A percentile compares a stretch with the other conserved stretches of the same genome.
phyloP scores from a whole-genome alignment of 2,113 vertebrate genomes.

The Nipponia nippon region DNA sequence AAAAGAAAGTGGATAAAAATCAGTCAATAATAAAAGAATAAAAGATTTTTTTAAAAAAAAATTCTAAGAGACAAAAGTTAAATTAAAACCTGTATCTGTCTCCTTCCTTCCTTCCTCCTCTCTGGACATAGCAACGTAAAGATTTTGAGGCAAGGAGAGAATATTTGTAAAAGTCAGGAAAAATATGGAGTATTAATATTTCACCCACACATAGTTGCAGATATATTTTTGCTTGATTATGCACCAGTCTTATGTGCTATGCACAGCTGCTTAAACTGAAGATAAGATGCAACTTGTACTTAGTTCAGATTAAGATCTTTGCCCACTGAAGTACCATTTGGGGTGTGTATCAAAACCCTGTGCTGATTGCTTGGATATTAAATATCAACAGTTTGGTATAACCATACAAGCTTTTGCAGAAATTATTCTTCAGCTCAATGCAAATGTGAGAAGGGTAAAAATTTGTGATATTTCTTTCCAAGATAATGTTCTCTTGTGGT shows the following conservation, averaged over 20 bases:
- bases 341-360: not conserved
- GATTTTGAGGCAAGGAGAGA: not conserved
- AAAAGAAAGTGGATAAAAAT: not conserved
- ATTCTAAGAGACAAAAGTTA: not conserved
- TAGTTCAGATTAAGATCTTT: not conserved
- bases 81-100: not conserved
- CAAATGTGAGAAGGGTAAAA: not conserved
- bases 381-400: not conserved
- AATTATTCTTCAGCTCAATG: not conserved
- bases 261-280: not conserved
- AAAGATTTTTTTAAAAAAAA: not conserved
- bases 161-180: not conserved
- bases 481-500: not conserved
- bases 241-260: not conserved
- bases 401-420: not conserved
- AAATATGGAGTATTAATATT: not conserved
- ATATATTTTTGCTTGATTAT: not conserved
- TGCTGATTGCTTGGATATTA: not conserved
- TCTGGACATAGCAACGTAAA: not conserved
- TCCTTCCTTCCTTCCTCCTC: not conserved
- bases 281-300: not conserved
- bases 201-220: not conserved
- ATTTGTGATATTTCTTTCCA: not conserved
- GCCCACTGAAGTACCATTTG: not conserved
- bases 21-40: not conserved